phyloP scores from a whole-genome alignment of 2,888 invertebrate genomes.

The Patella depressa region DNA sequence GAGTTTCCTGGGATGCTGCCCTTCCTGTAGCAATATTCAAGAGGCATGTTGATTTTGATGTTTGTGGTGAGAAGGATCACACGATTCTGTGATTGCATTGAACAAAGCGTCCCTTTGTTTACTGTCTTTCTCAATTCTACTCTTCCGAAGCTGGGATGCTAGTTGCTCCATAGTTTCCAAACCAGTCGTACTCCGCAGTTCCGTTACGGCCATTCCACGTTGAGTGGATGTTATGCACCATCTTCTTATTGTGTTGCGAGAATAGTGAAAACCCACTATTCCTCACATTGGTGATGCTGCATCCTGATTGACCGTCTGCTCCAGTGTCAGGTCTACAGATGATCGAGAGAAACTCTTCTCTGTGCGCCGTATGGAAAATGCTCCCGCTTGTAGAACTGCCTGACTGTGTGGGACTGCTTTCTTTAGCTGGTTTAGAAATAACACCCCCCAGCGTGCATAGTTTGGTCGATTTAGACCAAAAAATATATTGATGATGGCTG shows the following conservation, averaged over 20 bases:
- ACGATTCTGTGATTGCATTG: not conserved
- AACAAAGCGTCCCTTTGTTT: not conserved
- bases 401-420: constrained; percentile 16
- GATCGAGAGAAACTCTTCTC: constrained; percentile 22
- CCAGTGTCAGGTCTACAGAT: constrained; percentile 31
- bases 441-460: constrained; percentile 25
- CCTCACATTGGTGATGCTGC: constrained; percentile 28
- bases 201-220: constrained; percentile 27
- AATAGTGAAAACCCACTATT: constrained; percentile 24
- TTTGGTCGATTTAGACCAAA: constrained; percentile 29
- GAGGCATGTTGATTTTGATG: not conserved
- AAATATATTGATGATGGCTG: constrained; percentile 19
- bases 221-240: constrained; percentile 30
- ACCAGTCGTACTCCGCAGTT: constrained; percentile 15
- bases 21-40: not conserved
- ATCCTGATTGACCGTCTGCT: constrained; percentile 28
- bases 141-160: constrained; percentile 13
- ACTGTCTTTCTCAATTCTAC: constrained; percentile 16
- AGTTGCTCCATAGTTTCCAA: constrained; percentile 13
- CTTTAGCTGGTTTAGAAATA: constrained; percentile 25
- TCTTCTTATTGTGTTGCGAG: constrained; percentile 24
- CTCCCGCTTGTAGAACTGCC: not conserved
- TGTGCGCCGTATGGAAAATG: not conserved
- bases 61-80: not conserved
- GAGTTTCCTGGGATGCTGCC: not conserved